A percentile compares a stretch with the other conserved stretches of the same genome.
Conservation (phyloP, 2,888 invertebrate species). For the Uloborus plumipes region DNA sequence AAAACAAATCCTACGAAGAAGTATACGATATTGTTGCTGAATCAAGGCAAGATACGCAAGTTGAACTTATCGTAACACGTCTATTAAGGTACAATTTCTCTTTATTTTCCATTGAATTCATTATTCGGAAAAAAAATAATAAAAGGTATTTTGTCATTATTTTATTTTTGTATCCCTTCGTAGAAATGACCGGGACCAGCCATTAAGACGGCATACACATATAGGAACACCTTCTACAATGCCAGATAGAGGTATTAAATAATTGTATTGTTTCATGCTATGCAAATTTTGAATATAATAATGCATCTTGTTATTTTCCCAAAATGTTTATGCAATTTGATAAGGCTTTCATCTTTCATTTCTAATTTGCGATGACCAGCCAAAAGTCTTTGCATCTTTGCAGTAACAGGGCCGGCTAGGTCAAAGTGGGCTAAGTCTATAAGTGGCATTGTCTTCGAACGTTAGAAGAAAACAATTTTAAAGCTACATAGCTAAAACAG, state of each 20-base stretch:
- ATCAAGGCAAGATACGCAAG: conserved; percentile 94
- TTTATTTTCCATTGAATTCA: neutral
- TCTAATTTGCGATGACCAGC: no score
- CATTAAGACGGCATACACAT: conserved; percentile 56
- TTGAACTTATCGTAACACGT: conserved; percentile 94
- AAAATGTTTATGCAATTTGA: no score
- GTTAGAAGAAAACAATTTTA: no score
- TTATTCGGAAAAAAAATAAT: neutral
- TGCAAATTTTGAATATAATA: no score
- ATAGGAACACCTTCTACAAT: conserved; percentile 49
- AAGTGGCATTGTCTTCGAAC: no score
- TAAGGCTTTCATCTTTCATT: no score
- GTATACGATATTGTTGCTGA: conserved; percentile 95
- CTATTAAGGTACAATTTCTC: conserved; percentile 71
- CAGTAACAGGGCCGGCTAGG: no score
- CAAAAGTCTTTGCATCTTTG: no score
- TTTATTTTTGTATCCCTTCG: no score
- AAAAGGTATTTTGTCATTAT: neutral
- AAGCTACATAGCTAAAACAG: no score
- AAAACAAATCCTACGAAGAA: conserved; percentile 92
- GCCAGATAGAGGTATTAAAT: conserved; percentile 35
- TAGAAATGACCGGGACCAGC: conserved; percentile 53
- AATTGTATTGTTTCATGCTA: neutral
- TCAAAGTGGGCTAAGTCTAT: no score
- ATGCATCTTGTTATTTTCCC: no score